Percentiles rank a stretch among this genome's conserved stretches.
Evolutionary conservation across 2,888 invertebrate species (phyloP).

Genomic region (Acanthacorydalis orientalis): DNA sequence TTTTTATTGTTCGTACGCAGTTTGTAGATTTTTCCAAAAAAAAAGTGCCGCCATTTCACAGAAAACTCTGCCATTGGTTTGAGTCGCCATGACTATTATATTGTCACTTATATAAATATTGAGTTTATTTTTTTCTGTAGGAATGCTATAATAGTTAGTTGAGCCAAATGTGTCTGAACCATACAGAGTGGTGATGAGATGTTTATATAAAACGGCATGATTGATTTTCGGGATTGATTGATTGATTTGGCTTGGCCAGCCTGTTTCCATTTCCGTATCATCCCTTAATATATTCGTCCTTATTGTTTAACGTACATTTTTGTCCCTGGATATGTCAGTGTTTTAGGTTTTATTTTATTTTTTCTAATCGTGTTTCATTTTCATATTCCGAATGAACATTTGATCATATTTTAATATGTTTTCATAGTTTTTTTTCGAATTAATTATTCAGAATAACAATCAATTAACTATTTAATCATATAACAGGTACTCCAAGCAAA

Average conservation of each 20-base stretch:
- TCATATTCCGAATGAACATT: not conserved
- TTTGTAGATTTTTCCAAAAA: no score
- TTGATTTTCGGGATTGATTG: slow-evolving; percentile 6
- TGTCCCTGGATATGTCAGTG: no score
- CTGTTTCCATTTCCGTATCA: not conserved
- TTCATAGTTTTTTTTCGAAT: not conserved
- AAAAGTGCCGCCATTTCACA: not conserved
- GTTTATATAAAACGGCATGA: slow-evolving; percentile 2
- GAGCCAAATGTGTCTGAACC: no score
- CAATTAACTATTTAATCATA: no score
- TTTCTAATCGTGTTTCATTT: no score
- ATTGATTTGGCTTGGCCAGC: slow-evolving; percentile 4
- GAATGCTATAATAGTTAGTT: slow-evolving; percentile 1
- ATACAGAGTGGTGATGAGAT: no score
- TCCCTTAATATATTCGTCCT: no score
- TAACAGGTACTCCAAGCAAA: not conserved
- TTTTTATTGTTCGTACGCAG: no score
- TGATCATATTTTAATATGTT: slow-evolving; percentile 1
- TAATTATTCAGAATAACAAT: not conserved
- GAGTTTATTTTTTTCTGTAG: slow-evolving; percentile 1
- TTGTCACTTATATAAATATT: no score
- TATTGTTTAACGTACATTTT: no score
- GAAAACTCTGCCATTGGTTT: slow-evolving; percentile 2
- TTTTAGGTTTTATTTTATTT: no score
- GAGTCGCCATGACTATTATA: not conserved